A percentile compares a stretch with the other conserved stretches of the same genome.
phyloP scores from a whole-genome alignment of 2,113 vertebrate genomes.

The Psilopogon haemacephalus region DNA sequence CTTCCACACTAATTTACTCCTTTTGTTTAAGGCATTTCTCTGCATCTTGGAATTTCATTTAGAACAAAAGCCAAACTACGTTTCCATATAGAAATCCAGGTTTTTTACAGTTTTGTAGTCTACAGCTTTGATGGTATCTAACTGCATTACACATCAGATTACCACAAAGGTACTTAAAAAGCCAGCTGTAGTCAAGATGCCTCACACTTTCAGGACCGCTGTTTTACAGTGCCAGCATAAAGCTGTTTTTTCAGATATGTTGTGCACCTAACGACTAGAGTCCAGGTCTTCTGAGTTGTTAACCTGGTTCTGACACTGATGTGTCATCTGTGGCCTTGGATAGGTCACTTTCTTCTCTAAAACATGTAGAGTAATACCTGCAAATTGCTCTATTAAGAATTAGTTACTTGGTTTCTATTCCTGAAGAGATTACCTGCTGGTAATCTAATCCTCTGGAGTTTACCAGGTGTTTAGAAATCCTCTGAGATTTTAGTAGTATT shows the following conservation, averaged over 20 bases:
- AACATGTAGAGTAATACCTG: neutral
- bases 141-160: neutral
- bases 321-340: neutral
- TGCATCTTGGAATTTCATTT: neutral
- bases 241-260: neutral
- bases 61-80: neutral
- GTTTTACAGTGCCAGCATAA: neutral
- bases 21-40: neutral
- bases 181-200: neutral
- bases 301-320: neutral
- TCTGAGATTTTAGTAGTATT: neutral
- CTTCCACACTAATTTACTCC: rapidly evolving
- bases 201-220: neutral
- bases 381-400: neutral
- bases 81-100: neutral
- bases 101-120: neutral
- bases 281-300: neutral
- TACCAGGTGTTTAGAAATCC: neutral
- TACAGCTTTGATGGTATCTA: neutral
- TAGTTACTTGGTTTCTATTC: neutral
- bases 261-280: neutral
- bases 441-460: neutral
- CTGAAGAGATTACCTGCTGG: neutral
- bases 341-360: neutral
- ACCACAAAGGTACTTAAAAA: neutral